Percentiles rank a stretch among this genome's conserved stretches.
These are phyloP conservation scores for Agrypnia vestita DNA, from an alignment of 1,140 invertebrate species.

Conservation along the genomic window DNA sequence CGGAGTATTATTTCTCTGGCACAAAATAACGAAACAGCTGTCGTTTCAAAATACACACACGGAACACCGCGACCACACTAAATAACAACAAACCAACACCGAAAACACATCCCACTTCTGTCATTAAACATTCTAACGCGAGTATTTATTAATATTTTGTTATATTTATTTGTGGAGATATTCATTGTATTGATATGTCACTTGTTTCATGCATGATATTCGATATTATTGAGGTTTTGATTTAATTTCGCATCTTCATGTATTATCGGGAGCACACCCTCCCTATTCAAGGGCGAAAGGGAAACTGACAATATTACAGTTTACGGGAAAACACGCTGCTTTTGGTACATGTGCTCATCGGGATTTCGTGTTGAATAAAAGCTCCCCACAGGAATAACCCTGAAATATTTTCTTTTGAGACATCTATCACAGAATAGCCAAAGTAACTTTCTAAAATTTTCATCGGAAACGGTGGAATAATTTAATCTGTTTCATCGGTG, in stretches of 20 bases:
- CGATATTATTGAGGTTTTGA: not conserved
- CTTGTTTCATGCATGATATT: constrained; percentile 6
- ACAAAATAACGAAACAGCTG: constrained; percentile 19
- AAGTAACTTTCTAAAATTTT: not conserved
- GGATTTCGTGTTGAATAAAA: constrained; percentile 7
- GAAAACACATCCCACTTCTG: not conserved
- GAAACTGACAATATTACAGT: constrained; percentile 20
- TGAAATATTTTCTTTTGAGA: not conserved
- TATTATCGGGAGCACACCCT: not conserved
- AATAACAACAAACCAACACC: constrained; percentile 4
- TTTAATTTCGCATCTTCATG: not conserved
- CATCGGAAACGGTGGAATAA: too few species aligned
- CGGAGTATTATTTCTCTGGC: constrained; percentile 7
- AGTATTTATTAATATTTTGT: not conserved
- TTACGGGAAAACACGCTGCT: constrained; percentile 20
- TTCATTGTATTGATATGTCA: constrained; percentile 8
- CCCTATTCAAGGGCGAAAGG: not conserved
- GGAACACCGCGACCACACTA: not conserved
- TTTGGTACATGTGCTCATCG: not conserved
- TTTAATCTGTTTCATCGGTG: too few species aligned
- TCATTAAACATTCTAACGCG: not conserved
- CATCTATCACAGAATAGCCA: constrained; percentile 5
- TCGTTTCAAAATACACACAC: constrained; percentile 1
- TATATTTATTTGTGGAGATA: not conserved
- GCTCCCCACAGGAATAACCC: not conserved